Evolutionary conservation across 1,140 invertebrate genomes (phyloP).

Genomic region (Daktulosphaira vitifoliae): DNA sequence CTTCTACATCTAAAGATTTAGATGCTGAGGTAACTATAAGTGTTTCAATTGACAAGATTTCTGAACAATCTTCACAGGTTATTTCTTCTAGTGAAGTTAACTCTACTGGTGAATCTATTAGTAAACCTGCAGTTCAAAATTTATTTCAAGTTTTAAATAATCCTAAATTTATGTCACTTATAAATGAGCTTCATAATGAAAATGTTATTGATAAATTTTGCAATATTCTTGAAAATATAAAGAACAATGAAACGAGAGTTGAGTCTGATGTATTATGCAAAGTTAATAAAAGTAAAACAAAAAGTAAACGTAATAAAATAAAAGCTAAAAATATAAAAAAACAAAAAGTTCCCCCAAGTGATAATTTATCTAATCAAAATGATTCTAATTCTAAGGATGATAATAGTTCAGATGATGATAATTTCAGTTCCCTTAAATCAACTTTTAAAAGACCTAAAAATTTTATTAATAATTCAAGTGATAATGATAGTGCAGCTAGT

Average conservation of each 20-base stretch:
- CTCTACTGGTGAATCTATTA: not conserved
- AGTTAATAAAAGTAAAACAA: not conserved
- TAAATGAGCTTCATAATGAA: not conserved
- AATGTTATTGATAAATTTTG: not conserved
- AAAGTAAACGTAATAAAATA: not conserved
- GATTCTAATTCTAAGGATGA: too few species aligned
- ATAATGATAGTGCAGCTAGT: not conserved
- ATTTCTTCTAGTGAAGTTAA: slow-evolving; percentile 18
- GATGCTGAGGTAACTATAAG: too few species aligned
- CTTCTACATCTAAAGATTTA: slow-evolving; percentile 18
- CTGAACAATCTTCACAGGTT: not conserved
- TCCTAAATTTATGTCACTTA: not conserved
- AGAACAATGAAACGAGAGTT: not conserved
- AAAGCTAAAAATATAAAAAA: not conserved
- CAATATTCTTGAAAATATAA: not conserved
- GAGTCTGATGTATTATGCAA: not conserved
- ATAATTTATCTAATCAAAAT: too few species aligned
- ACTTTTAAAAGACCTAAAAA: not conserved
- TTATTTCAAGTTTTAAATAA: not conserved
- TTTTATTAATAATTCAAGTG: not conserved
- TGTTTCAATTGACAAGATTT: too few species aligned
- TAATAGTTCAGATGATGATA: not conserved
- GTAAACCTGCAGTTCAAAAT: not conserved
- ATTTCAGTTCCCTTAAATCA: not conserved
- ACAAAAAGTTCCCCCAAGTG: too few species aligned